These are phyloP conservation scores for Zaprionus tsacasi DNA, from an alignment of 1,140 invertebrate genomes.

Conservation along the genomic window DNA sequence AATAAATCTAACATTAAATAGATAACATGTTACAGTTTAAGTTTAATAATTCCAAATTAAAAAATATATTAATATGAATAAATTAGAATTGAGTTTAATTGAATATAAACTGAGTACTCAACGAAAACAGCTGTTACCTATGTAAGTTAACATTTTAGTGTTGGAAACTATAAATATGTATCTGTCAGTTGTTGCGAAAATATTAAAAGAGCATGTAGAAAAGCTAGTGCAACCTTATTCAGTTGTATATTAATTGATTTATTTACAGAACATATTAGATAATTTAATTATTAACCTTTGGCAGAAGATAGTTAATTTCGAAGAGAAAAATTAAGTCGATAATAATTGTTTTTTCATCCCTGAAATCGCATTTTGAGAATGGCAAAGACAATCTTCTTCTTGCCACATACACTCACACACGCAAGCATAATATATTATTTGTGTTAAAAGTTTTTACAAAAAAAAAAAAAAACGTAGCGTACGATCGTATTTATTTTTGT, in stretches of 20 bases:
- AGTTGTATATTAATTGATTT: not conserved
- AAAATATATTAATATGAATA: too few relatives aligned
- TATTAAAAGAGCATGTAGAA: not conserved
- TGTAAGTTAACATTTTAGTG: not conserved
- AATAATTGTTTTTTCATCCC: conserved; percentile 9
- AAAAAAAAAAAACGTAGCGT: conserved; percentile 35
- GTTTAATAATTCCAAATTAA: too few relatives aligned
- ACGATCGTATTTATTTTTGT: conserved; percentile 39
- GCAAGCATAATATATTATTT: conserved; percentile 59
- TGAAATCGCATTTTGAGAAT: conserved; percentile 27
- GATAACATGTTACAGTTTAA: too few relatives aligned
- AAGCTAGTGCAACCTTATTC: not conserved
- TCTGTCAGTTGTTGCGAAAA: not conserved
- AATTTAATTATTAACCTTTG: not conserved
- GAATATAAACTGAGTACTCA: not conserved
- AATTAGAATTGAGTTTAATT: not conserved
- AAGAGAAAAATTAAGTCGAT: conserved; percentile 15
- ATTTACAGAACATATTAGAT: too few relatives aligned
- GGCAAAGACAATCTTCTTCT: conserved; percentile 36
- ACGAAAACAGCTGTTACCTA: conserved; percentile 5
- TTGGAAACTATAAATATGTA: not conserved
- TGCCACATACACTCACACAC: conserved; percentile 67
- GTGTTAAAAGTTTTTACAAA: conserved; percentile 58
- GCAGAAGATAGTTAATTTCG: not conserved
- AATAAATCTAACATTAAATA: too few relatives aligned